phyloP scores from a whole-genome alignment of 2,797 vertebrate species.

The Ctenopoma multispine region DNA sequence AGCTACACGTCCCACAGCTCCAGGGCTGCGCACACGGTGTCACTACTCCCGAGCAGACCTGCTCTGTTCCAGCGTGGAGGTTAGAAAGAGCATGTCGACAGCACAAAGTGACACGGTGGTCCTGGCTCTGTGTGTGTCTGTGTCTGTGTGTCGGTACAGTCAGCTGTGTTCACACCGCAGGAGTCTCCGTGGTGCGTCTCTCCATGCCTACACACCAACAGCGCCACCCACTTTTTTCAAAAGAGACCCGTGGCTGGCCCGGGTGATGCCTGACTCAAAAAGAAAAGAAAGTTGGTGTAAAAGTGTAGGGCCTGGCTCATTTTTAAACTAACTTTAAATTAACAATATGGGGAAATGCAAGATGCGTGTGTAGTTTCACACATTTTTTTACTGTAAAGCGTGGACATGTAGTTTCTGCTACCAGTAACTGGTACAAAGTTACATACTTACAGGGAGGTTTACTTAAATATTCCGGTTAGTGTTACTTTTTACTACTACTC shows the following conservation, averaged over 20 bases:
- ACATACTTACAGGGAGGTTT: too few relatives aligned
- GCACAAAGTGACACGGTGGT: conserved; percentile 15
- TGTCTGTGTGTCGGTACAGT: conserved; percentile 38
- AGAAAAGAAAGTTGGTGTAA: not conserved
- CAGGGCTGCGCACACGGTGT: not conserved
- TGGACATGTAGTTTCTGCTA: not conserved
- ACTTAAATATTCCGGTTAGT: too few relatives aligned
- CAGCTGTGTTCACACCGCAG: conserved; percentile 81
- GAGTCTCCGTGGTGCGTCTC: conserved; percentile 2
- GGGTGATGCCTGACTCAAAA: conserved; percentile 76
- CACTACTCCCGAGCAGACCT: not conserved
- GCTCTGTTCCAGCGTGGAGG: not conserved
- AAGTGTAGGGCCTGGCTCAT: not conserved
- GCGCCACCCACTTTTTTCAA: conserved; percentile 77
- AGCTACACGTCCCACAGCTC: conserved; percentile 21
- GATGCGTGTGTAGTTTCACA: not conserved
- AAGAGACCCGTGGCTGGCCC: conserved; percentile 63
- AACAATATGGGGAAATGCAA: not conserved
- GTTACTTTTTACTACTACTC: not conserved
- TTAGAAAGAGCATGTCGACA: conserved; percentile 9
- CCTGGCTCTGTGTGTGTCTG: conserved; percentile 8
- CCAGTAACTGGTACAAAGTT: too few relatives aligned
- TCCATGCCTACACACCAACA: conserved; percentile 77
- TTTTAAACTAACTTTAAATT: not conserved
- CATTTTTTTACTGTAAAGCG: not conserved